These are phyloP conservation scores for Gymnopithys bicolor DNA, from an alignment of 2,797 vertebrate species.

Conservation along the genomic window DNA sequence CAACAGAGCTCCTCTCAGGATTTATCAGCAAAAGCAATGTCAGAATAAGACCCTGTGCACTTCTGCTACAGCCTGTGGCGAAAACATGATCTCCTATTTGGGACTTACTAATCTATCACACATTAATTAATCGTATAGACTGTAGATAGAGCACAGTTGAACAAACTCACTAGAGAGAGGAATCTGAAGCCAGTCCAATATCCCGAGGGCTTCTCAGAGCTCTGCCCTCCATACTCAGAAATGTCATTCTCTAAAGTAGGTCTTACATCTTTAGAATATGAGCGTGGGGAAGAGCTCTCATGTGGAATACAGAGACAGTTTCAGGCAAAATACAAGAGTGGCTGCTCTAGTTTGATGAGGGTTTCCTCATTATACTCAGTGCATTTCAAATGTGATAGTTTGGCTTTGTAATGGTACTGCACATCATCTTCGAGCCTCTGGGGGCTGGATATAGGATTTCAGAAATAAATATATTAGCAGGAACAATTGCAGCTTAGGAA, in stretches of 20 bases:
- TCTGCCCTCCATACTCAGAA: constrained; percentile 41
- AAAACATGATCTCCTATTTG: constrained; percentile 54
- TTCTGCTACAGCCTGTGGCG: not conserved
- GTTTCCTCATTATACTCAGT: constrained; percentile 37
- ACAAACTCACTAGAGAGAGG: not conserved
- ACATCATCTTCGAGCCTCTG: not conserved
- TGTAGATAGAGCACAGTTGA: not conserved
- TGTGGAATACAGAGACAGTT: constrained; percentile 29
- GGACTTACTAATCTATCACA: constrained; percentile 49
- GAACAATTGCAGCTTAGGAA: not conserved
- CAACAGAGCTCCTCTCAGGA: not conserved
- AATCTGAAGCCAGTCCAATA: constrained; percentile 9
- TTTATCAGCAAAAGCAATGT: not conserved
- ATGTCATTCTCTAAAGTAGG: constrained; percentile 40
- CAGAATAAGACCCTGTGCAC: constrained; percentile 4
- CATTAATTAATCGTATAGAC: constrained; percentile 45
- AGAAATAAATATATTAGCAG: constrained; percentile 49
- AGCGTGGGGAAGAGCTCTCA: constrained; percentile 23
- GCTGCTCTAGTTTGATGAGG: constrained; percentile 53
- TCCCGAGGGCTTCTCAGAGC: constrained; percentile 6
- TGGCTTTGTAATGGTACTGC: constrained; percentile 22
- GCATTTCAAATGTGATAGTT: constrained; percentile 17
- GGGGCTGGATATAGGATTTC: not conserved
- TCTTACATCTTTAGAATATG: constrained; percentile 40
- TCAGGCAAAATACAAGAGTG: constrained; percentile 31